A percentile compares a stretch with the other conserved stretches of the same genome.
phyloP scores from a whole-genome alignment of 2,888 invertebrate genomes.

The Oxyteleia sp. region DNA sequence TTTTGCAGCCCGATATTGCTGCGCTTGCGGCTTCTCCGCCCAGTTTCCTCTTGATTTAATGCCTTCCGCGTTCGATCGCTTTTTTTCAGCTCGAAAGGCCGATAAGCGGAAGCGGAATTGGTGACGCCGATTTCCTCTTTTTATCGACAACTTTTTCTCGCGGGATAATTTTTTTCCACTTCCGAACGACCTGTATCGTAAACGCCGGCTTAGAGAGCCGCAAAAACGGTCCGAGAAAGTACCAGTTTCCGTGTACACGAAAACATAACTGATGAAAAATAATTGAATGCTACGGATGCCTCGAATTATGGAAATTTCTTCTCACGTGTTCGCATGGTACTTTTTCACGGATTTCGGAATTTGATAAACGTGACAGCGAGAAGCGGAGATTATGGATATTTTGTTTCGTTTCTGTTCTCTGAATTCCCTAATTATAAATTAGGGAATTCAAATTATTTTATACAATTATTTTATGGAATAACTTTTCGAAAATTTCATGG shows the following conservation, averaged over 20 bases:
- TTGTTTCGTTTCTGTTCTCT: too few species aligned
- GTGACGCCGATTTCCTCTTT: conserved; percentile 66
- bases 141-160: conserved; percentile 44
- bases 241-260: background rate
- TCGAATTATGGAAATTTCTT: background rate
- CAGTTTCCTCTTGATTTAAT: conserved; percentile 74
- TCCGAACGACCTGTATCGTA: conserved; percentile 25
- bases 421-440: too few species aligned
- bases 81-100: conserved; percentile 63
- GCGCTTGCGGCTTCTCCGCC: conserved; percentile 79
- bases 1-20: conserved; percentile 84
- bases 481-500: too few species aligned
- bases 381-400: too few species aligned
- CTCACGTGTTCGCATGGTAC: background rate
- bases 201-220: conserved; percentile 10
- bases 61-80: conserved; percentile 57
- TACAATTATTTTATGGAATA: too few species aligned
- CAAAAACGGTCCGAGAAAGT: background rate
- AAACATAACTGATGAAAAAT: conserved; percentile 32
- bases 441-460: too few species aligned
- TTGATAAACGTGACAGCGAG: too few species aligned
- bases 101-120: conserved; percentile 69
- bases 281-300: conserved; percentile 13
- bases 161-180: conserved; percentile 24
- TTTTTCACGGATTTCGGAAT: too few species aligned